These are phyloP conservation scores for Rhipidura dahli DNA, from an alignment of 2,113 vertebrate genomes.

Conservation along the genomic window DNA sequence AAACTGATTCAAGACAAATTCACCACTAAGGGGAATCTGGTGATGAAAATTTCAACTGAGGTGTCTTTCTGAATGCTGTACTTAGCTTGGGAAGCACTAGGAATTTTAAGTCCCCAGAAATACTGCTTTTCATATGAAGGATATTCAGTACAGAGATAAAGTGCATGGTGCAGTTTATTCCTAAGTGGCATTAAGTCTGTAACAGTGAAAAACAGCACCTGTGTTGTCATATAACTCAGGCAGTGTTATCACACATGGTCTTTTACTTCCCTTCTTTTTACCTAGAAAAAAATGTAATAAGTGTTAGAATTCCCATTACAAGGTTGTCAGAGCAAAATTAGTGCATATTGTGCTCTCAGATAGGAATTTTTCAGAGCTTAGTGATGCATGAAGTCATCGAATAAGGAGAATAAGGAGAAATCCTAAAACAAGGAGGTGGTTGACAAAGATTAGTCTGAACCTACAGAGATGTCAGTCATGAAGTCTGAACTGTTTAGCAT, in stretches of 20 bases:
- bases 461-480: neutral
- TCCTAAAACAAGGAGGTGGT: slow-evolving; percentile 4
- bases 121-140: neutral
- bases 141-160: neutral
- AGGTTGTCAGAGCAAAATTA: slow-evolving; percentile 69
- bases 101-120: neutral
- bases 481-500: neutral
- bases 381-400: slow-evolving; percentile 38
- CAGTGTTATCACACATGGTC: neutral
- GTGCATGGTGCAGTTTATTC: neutral
- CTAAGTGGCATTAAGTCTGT: neutral
- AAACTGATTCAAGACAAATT: neutral
- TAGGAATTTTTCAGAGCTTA: slow-evolving; percentile 43
- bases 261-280: slow-evolving; percentile 27
- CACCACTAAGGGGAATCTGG: neutral
- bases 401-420: slow-evolving; percentile 49
- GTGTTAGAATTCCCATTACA: slow-evolving; percentile 61
- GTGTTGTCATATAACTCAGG: neutral
- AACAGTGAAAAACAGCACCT: neutral
- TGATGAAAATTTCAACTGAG: neutral
- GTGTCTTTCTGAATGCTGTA: neutral
- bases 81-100: neutral
- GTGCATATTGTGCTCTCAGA: neutral
- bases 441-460: neutral
- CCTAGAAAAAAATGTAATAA: slow-evolving; percentile 28